Percentiles rank a stretch among this genome's conserved stretches.
Evolutionary conservation across 92 coral and sea anemone species (phyloP).

Genomic region (Epizoanthus scotinus): DNA sequence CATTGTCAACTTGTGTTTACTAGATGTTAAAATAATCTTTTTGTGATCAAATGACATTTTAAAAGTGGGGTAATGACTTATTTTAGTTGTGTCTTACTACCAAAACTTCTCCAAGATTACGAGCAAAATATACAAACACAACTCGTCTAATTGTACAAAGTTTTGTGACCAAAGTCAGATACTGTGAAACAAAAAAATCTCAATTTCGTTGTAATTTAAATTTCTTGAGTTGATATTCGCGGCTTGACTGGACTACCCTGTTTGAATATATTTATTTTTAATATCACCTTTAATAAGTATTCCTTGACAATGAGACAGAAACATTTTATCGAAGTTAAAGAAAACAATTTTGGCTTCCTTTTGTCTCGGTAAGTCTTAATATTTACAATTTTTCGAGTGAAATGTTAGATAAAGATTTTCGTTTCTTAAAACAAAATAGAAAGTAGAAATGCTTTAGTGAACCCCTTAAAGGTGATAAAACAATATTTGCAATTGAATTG

Average conservation of each 20-base stretch:
- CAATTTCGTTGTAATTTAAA: not conserved
- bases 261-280: slow-evolving; percentile 8
- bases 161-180: not conserved
- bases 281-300: not conserved
- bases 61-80: not conserved
- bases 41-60: slow-evolving; percentile 24
- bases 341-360: not conserved
- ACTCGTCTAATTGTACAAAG: not conserved
- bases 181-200: not conserved
- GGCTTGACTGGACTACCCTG: not conserved
- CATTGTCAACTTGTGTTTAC: not conserved
- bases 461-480: slow-evolving; percentile 5
- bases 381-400: slow-evolving; percentile 25
- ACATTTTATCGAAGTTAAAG: not conserved
- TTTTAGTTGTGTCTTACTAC: not conserved
- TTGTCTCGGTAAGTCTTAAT: slow-evolving; percentile 19
- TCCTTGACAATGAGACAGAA: not conserved
- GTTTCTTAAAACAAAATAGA: slow-evolving; percentile 2
- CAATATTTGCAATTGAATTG: slow-evolving; percentile 1
- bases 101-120: not conserved
- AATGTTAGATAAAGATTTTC: slow-evolving; percentile 1
- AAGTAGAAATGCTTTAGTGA: not conserved
- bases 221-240: slow-evolving; percentile 12
- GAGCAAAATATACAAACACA: not conserved
- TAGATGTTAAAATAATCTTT: slow-evolving; percentile 15